Evolutionary conservation across 1,140 invertebrate genomes (phyloP).

Genomic region (Drosophila chauvacae): DNA sequence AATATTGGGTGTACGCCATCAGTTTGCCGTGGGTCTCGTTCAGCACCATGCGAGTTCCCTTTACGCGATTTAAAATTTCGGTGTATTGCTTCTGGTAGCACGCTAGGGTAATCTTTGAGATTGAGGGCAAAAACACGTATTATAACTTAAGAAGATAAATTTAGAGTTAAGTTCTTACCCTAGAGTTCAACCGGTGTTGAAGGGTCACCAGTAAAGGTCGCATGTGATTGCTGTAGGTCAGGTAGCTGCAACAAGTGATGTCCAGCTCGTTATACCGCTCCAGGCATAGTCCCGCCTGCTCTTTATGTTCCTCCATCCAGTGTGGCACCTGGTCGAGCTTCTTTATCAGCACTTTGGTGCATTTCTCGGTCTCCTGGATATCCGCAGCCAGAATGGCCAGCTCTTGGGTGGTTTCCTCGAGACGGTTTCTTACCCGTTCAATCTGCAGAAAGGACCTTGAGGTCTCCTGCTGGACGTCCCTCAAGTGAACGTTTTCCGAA

Average conservation of each 20-base stretch:
- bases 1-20: neutral
- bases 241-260: neutral
- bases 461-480: slow-evolving; percentile 9
- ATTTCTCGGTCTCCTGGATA: neutral
- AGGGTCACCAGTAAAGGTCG: neutral
- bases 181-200: neutral
- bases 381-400: neutral
- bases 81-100: neutral
- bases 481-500: slow-evolving; percentile 11
- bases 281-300: slow-evolving; percentile 10
- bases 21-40: neutral
- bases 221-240: slow-evolving; percentile 8
- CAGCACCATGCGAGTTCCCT: neutral
- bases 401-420: slow-evolving; percentile 7
- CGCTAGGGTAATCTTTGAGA: neutral
- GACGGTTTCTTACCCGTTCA: neutral
- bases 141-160: neutral
- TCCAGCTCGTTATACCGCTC: slow-evolving; percentile 26
- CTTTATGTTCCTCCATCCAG: slow-evolving; percentile 9
- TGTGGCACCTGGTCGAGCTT: slow-evolving; percentile 3
- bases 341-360: neutral
- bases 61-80: neutral
- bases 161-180: neutral
- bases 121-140: neutral
- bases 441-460: neutral